Conservation (phyloP, 2,797 vertebrate genomes). For the Todus mexicanus region DNA sequence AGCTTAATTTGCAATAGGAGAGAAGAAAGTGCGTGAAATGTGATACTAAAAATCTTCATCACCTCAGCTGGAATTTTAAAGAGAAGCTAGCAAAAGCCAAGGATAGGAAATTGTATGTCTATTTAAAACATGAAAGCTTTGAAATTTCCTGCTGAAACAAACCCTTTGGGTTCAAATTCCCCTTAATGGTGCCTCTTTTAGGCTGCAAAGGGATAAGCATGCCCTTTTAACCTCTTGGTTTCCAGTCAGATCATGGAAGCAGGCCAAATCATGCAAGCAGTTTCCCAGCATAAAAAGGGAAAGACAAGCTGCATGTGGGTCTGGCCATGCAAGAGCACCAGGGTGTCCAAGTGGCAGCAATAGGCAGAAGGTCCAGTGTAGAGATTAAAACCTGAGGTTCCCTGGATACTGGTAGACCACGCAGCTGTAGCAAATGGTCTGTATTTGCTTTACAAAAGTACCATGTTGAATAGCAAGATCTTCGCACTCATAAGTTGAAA, state of each 20-base stretch:
- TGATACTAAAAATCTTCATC: background rate
- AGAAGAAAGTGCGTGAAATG: background rate
- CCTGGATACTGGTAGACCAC: background rate
- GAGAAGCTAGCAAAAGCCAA: background rate
- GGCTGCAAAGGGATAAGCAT: background rate
- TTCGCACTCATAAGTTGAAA: background rate
- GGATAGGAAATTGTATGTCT: background rate
- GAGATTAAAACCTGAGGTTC: background rate
- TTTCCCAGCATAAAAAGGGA: background rate
- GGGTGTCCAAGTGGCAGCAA: background rate
- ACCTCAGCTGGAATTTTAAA: background rate
- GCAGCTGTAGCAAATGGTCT: background rate
- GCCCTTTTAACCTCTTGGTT: background rate
- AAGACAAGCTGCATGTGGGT: background rate
- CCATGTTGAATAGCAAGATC: background rate
- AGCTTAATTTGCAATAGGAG: background rate
- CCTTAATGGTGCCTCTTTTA: background rate
- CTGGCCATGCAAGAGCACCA: background rate
- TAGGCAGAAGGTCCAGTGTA: background rate
- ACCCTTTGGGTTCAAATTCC: background rate
- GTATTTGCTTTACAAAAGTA: background rate
- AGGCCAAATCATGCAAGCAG: background rate
- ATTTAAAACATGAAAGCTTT: constrained; percentile 18
- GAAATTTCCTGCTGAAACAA: background rate
- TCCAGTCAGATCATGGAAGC: background rate